Conservation (phyloP, 2,888 invertebrate species). For the Embidobia sp. region DNA sequence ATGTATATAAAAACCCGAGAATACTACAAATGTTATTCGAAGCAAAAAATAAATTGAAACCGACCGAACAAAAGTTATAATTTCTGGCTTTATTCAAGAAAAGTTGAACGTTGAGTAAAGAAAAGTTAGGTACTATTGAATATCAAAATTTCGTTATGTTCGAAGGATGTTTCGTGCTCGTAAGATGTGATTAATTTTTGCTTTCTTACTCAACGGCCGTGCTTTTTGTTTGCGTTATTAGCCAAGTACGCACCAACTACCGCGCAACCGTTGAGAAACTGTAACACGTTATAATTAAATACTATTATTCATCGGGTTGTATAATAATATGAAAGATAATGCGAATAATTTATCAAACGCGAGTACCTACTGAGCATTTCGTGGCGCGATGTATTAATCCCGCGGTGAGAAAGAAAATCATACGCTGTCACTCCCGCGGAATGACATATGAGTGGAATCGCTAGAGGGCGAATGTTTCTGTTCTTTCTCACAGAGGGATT, state of each 20-base stretch:
- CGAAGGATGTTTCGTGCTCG: too few species aligned
- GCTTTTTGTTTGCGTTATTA: too few species aligned
- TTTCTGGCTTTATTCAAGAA: too few species aligned
- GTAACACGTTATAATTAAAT: conserved; percentile 52
- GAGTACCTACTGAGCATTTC: conserved; percentile 31
- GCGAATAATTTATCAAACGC: conserved; percentile 47
- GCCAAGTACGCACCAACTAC: not conserved
- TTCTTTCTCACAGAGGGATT: conserved; percentile 56
- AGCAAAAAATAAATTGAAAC: too few species aligned
- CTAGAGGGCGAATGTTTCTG: conserved; percentile 51
- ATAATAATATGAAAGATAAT: conserved; percentile 50
- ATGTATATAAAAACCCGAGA: too few species aligned
- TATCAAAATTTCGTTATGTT: too few species aligned
- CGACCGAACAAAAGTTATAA: too few species aligned
- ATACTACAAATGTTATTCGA: too few species aligned
- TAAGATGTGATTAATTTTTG: too few species aligned
- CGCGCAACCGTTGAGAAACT: conserved; percentile 36
- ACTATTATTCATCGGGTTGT: conserved; percentile 49
- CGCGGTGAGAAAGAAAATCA: conserved; percentile 56
- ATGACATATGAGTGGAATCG: conserved; percentile 60
- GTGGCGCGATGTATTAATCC: conserved; percentile 51
- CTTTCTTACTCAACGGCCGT: too few species aligned
- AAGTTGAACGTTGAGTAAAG: too few species aligned
- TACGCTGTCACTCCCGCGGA: conserved; percentile 60
- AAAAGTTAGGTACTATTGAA: too few species aligned